Evolutionary conservation across 2,113 vertebrate genomes (phyloP).

Genomic region (Anarhynchus alexandrinus): DNA sequence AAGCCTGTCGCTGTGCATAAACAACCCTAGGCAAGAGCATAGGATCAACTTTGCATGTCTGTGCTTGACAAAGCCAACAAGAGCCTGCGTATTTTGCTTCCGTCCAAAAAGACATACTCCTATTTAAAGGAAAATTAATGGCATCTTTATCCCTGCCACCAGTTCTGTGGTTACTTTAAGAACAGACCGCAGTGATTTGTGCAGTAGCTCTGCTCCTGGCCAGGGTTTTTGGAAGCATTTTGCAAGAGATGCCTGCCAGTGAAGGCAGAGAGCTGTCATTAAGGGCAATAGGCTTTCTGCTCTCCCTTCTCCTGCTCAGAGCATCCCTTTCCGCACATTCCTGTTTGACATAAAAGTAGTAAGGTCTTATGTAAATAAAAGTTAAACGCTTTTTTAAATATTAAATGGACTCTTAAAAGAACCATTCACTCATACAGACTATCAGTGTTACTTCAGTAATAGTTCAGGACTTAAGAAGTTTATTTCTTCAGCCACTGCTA

Average conservation of each 20-base stretch:
- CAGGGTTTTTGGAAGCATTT: background rate
- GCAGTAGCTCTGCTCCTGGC: background rate
- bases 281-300: background rate
- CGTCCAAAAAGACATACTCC: background rate
- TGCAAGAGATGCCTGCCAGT: background rate
- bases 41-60: background rate
- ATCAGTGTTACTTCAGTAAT: background rate
- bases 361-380: background rate
- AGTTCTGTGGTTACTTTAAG: background rate
- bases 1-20: background rate
- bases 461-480: background rate
- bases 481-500: background rate
- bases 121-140: background rate
- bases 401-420: background rate
- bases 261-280: background rate
- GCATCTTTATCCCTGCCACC: background rate
- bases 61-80: background rate
- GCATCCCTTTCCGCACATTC: background rate
- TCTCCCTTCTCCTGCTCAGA: background rate
- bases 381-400: background rate
- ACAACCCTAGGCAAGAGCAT: background rate
- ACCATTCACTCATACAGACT: background rate
- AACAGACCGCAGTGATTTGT: background rate
- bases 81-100: fast-evolving
- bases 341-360: background rate